Base-by-base conservation (phyloP, 2,888 invertebrate species). In the Lamproptera curius region DNA sequence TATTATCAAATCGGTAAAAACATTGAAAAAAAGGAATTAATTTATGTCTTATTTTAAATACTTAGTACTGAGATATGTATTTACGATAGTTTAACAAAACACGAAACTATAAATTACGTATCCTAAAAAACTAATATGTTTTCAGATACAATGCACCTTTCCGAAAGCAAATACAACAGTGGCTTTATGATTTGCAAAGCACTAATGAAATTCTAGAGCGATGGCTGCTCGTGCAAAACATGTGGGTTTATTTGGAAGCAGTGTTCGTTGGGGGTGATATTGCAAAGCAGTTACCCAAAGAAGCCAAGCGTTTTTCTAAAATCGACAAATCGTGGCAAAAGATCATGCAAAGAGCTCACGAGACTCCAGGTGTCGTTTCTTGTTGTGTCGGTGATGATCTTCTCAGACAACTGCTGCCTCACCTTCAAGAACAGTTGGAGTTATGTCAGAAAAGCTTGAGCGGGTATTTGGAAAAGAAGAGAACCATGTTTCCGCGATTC, bases 301-400 rank as follows among this genome's bases (percentile, higher is more conserved):
- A 97, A 80, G 97, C 97, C 0, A 97, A 97, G 72, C 89, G 96
- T 56, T 98, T 98, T 79, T 95, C 95, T 23, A 98, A 97, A 88
- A 98, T 98, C 52, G 98, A 98, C 78, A 98, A 98, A 73, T 97
- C 97, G 0, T 98, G 98, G 98, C 97, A 97, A 76, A 98, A 97
- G 76, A 98, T 98, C 42, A 97, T 97, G 97, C 96, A 97, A 76
- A 88, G 97, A 51, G 98, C 98, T 0, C 98, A 98, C 67, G 98
- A 98, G 77, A 97, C 96, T 0, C 95, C 97, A 0, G 97, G 98
- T 1, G 98, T 98, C 2, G 97, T 98, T 0, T 93, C 95, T 1
- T 98, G 98, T 73, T 98, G 98, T 71, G 97, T 98, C 4, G 97
- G 97, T 5, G 98, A 98, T 69, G 98, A 98, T 78, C 89, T 97